These are phyloP conservation scores for Enteromius argenteus DNA, from an alignment of 2,797 vertebrate species.

Conservation along the genomic window DNA sequence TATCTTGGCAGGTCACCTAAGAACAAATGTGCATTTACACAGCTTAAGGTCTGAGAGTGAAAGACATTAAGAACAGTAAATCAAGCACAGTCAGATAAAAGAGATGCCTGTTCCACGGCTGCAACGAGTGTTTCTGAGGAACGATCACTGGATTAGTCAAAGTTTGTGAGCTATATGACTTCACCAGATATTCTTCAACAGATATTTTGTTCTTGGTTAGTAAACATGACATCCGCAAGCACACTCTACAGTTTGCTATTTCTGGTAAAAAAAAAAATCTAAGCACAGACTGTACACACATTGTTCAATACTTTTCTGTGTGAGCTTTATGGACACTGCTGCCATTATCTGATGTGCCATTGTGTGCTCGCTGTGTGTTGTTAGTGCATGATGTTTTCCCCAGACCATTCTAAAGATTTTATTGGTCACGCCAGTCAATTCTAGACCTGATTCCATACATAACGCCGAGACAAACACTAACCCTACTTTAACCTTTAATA, in stretches of 20 bases:
- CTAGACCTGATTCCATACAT: background rate
- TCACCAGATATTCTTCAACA: background rate
- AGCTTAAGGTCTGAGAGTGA: background rate
- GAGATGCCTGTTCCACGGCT: fast-evolving
- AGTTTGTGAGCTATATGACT: background rate
- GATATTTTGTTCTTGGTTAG: background rate
- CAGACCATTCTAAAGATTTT: background rate
- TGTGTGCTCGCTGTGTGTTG: background rate
- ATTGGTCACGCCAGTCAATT: background rate
- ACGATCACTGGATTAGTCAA: too few relatives aligned
- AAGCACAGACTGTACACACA: background rate
- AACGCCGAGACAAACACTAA: background rate
- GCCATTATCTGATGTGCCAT: background rate
- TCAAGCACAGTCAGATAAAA: background rate
- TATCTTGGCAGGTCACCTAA: background rate
- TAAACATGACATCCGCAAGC: background rate
- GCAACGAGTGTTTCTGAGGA: background rate
- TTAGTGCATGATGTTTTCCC: background rate
- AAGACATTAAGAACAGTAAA: background rate
- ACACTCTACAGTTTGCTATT: background rate
- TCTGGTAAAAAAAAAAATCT: background rate
- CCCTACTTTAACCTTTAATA: background rate
- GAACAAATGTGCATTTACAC: constrained; percentile 1
- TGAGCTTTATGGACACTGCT: background rate
- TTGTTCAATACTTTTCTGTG: background rate